These are phyloP conservation scores for Azemiops feae DNA, from an alignment of 2,113 vertebrate species.

Conservation along the genomic window DNA sequence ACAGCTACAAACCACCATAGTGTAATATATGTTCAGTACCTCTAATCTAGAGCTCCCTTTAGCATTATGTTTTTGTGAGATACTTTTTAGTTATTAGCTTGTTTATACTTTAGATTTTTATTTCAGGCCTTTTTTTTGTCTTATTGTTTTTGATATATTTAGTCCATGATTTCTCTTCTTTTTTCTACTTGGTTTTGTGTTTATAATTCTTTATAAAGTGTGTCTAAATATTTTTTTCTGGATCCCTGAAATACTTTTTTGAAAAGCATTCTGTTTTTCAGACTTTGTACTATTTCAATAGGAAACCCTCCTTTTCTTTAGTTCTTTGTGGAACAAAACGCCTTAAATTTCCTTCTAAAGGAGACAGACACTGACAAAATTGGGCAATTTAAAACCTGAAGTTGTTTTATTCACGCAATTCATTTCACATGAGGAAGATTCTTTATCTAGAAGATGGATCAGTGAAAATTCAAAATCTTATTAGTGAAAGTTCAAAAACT, in stretches of 20 bases:
- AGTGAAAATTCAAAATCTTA: not conserved
- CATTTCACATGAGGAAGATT: not conserved
- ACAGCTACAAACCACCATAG: not conserved
- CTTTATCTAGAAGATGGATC: not conserved
- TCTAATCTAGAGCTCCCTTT: not conserved
- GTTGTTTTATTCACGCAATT: not conserved
- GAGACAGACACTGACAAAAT: not conserved
- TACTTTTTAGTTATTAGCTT: not conserved
- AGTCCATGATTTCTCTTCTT: not conserved
- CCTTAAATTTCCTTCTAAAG: no score
- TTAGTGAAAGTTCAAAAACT: not conserved
- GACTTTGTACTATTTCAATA: no score
- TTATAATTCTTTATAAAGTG: not conserved
- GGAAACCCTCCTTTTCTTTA: no score
- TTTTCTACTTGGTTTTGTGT: not conserved
- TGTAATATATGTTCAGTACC: not conserved
- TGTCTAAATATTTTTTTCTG: no score
- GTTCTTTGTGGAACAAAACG: no score
- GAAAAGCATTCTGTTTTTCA: no score
- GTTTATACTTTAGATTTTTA: not conserved
- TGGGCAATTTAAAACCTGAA: not conserved
- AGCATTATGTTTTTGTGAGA: not conserved
- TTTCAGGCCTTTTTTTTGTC: not conserved
- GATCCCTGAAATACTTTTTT: no score
- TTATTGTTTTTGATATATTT: not conserved